Evolutionary conservation across 2,797 vertebrate species (phyloP).

Genomic region (Helarctos malayanus): DNA sequence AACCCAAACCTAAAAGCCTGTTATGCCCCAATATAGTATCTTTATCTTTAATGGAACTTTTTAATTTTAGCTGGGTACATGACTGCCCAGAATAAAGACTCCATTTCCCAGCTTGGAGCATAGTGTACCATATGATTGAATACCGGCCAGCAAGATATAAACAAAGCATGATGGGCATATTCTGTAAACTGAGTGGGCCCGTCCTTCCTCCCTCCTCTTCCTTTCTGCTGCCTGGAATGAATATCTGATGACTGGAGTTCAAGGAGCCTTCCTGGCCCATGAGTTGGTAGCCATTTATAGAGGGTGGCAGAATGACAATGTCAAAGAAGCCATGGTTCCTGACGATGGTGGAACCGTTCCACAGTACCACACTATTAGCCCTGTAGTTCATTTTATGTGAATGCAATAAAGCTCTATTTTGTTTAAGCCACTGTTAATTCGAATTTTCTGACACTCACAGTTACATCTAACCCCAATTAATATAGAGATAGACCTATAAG

Average conservation of each 20-base stretch:
- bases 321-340: background rate
- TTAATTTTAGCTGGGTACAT: background rate
- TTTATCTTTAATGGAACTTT: background rate
- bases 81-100: background rate
- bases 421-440: background rate
- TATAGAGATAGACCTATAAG: background rate
- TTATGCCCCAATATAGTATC: background rate
- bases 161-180: background rate
- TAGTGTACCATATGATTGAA: background rate
- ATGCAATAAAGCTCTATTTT: background rate
- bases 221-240: background rate
- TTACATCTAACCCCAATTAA: background rate
- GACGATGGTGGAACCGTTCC: background rate
- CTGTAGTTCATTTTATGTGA: background rate
- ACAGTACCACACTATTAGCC: background rate
- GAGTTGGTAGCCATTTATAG: background rate
- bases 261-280: background rate
- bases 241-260: background rate
- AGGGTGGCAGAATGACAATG: background rate
- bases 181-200: background rate
- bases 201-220: background rate
- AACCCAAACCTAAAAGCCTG: background rate
- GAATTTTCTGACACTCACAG: background rate
- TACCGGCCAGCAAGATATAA: background rate
- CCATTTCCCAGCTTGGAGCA: background rate